These are phyloP conservation scores for Bombylius major DNA, from an alignment of 2,888 invertebrate genomes.

Conservation along the genomic window DNA sequence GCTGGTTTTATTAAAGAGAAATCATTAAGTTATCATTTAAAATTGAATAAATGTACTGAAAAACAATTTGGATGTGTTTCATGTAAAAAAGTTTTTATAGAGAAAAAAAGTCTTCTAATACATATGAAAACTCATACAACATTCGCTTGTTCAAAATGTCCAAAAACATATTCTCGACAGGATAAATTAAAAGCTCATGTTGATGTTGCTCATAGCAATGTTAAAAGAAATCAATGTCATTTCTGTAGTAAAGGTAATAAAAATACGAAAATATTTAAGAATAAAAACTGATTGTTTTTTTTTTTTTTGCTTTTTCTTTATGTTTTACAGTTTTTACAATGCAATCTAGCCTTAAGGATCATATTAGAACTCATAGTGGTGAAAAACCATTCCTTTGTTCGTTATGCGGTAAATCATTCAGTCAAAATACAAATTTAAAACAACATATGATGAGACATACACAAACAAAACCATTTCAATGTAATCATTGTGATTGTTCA, in stretches of 20 bases:
- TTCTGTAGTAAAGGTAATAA: constrained; percentile 36
- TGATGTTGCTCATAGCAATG: constrained; percentile 35
- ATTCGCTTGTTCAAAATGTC: constrained; percentile 32
- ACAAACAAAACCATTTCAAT: constrained; percentile 37
- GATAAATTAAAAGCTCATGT: constrained; percentile 38
- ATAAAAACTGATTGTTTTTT: too few species aligned
- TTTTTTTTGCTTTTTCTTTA: not conserved
- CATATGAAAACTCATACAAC: constrained; percentile 34
- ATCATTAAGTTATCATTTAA: constrained; percentile 27
- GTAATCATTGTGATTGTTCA: constrained; percentile 37
- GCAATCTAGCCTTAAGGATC: constrained; percentile 46
- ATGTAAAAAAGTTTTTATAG: constrained; percentile 42
- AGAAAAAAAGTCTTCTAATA: constrained; percentile 41
- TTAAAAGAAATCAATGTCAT: constrained; percentile 41
- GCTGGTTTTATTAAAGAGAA: constrained; percentile 30
- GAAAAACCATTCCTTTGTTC: constrained; percentile 47
- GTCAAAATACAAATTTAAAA: constrained; percentile 46
- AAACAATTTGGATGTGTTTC: constrained; percentile 38
- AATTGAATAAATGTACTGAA: constrained; percentile 37
- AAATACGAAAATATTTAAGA: not conserved
- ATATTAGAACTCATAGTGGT: constrained; percentile 44
- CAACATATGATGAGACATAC: constrained; percentile 47
- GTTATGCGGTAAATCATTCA: constrained; percentile 45
- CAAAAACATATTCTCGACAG: constrained; percentile 34
- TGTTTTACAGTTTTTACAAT: constrained; percentile 35